phyloP scores from a whole-genome alignment of 2,888 invertebrate species.

The Limnephilus lunatus region DNA sequence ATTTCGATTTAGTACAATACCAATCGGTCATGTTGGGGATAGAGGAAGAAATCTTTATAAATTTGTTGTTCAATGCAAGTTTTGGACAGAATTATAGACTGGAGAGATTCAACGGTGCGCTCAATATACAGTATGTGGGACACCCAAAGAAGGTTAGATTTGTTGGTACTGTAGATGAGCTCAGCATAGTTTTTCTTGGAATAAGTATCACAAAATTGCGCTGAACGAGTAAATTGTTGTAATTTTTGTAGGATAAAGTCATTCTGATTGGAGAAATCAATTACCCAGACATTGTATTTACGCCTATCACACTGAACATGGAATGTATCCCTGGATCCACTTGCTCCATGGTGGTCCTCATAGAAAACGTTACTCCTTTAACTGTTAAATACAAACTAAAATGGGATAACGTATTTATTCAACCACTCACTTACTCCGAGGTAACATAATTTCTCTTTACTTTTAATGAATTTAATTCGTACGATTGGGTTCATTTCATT shows the following conservation, averaged over 20 bases:
- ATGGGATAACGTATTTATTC: constrained; percentile 43
- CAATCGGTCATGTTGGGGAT: not conserved
- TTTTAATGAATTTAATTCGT: not conserved
- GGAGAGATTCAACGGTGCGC: constrained; percentile 26
- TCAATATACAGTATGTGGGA: constrained; percentile 26
- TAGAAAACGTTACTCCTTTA: constrained; percentile 53
- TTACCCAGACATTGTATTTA: constrained; percentile 47
- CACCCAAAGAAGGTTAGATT: constrained; percentile 47
- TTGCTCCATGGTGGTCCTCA: not conserved
- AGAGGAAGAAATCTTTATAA: constrained; percentile 26
- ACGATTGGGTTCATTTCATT: not conserved
- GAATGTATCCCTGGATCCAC: constrained; percentile 45
- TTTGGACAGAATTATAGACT: constrained; percentile 47
- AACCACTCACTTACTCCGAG: constrained; percentile 48
- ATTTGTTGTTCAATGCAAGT: constrained; percentile 43
- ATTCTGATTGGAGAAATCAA: constrained; percentile 53
- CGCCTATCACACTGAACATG: constrained; percentile 37
- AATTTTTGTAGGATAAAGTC: constrained; percentile 43
- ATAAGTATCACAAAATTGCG: not conserved
- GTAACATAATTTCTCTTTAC: not conserved
- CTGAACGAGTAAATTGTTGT: not conserved
- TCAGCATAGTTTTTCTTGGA: not conserved
- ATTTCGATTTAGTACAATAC: constrained; percentile 27
- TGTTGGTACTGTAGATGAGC: not conserved
- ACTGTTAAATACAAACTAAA: constrained; percentile 47